Evolutionary conservation across 2,113 vertebrate species (phyloP).

Genomic region (Labrus mixtus): DNA sequence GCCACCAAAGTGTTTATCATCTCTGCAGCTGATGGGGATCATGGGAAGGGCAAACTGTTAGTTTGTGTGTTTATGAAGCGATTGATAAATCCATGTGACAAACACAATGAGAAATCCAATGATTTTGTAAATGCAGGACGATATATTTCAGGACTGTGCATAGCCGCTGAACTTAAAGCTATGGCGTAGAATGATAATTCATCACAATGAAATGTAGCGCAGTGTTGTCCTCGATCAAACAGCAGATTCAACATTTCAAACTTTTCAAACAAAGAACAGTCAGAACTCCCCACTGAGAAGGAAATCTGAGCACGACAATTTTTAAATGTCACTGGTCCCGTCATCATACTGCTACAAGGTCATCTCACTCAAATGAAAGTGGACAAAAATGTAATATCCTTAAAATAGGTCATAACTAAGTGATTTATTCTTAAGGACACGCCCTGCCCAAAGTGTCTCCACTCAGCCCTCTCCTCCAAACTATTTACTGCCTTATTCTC

Average conservation of each 20-base stretch:
- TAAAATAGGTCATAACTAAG: not conserved
- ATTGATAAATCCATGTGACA: constrained; percentile 3
- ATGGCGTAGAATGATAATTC: not conserved
- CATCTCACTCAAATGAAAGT: not conserved
- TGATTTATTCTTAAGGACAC: not conserved
- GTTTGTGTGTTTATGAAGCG: constrained; percentile 10
- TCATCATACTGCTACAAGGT: not conserved
- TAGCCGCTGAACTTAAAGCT: constrained; percentile 3
- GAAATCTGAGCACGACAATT: constrained; percentile 1
- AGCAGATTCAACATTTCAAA: not conserved
- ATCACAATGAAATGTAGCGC: not conserved
- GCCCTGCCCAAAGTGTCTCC: not conserved
- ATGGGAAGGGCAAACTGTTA: constrained; percentile 20
- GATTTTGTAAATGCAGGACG: not conserved
- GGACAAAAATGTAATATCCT: not conserved
- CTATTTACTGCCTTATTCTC: constrained; percentile 9
- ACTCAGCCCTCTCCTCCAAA: not conserved
- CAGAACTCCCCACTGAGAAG: not conserved
- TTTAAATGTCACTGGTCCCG: constrained; percentile 22
- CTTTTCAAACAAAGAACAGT: not conserved
- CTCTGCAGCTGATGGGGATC: constrained; percentile 35
- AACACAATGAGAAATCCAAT: not conserved
- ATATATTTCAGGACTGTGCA: constrained; percentile 1
- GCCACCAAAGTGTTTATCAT: constrained; percentile 46
- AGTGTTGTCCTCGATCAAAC: not conserved